Evolutionary conservation across 64 coral and sea anemone genomes (phyloP), one percentile per base, ranked within the genome.

Genomic region (Dendronephthya gigantea): DNA sequence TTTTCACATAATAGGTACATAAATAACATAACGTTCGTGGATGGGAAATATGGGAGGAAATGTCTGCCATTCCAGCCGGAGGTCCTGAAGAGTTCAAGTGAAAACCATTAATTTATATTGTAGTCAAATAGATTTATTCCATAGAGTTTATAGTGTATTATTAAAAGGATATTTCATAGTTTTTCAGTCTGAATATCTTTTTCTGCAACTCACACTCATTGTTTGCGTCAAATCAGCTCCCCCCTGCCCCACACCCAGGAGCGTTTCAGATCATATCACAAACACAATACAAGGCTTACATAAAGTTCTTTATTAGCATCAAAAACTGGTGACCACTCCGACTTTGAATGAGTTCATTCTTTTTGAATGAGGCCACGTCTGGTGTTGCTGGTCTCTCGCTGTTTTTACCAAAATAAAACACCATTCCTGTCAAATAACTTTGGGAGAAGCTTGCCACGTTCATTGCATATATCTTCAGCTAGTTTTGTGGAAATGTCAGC

Each of bases 1-100:
- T 79, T 39, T 34, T 17, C 4, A 4, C 88, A 35, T 86, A 0
- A 17, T 32, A 96, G 94, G 48, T 90, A 93, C 51, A 86, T 97
- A 11, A 97, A 97, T 68, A 33, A 97, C 33, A 91, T 97, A 75
- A 97, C 94, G 40, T 97, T 97, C 83, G 91, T 97, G 84, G 94
- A 97, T 88, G 91, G 94, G 19, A 93, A 93, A 59, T 79, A 97
- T 91, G 94, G 94, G 88, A 75, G 94, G 69, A 97, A 93, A 82
- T 91, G 91, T 84, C 85, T 82, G 48, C 91, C 91, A 22, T 14
- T 97, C 2, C 81, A 89, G 50, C 34, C 92, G 41, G 85, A 82
- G 9, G 13, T 34, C 36, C 36, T 79, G 9, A 79, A 34, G 29
- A 79, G 0, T 36, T 34, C 72, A 33, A 39, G 29, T 12, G 36